Conservation (phyloP, 2,113 vertebrate genomes). For the Dendropsophus ebraccatus region DNA sequence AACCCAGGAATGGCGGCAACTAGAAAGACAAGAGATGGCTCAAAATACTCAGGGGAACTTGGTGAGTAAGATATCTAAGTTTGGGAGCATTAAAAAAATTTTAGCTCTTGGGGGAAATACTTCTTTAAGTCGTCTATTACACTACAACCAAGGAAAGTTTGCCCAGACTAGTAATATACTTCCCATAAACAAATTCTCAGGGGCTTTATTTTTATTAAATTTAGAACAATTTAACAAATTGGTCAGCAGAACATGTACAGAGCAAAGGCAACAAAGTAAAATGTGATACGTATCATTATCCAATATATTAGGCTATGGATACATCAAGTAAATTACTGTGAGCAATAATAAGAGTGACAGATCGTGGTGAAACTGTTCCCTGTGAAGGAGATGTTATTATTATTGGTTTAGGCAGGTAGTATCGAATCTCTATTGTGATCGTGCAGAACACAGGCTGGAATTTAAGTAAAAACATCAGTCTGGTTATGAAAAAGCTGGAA, state of each 20-base stretch:
- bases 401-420: neutral
- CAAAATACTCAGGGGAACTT: no score
- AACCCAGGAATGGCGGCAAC: no score
- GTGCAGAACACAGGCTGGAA: neutral
- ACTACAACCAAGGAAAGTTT: no score
- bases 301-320: neutral
- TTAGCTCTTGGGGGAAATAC: no score
- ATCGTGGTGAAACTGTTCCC: neutral
- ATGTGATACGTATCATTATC: neutral
- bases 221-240: neutral
- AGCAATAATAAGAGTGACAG: neutral
- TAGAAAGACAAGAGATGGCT: no score
- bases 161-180: no score
- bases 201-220: no score
- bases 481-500: neutral
- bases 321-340: slow-evolving; percentile 1
- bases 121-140: no score
- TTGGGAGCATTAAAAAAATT: no score
- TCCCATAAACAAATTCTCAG: no score
- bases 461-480: neutral
- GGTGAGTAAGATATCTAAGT: no score
- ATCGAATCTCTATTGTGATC: neutral
- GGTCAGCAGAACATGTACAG: neutral
- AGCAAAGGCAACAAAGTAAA: neutral
- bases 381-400: neutral